Evolutionary conservation across 2,888 invertebrate species (phyloP).

Genomic region (Ceraclea dissimilis): DNA sequence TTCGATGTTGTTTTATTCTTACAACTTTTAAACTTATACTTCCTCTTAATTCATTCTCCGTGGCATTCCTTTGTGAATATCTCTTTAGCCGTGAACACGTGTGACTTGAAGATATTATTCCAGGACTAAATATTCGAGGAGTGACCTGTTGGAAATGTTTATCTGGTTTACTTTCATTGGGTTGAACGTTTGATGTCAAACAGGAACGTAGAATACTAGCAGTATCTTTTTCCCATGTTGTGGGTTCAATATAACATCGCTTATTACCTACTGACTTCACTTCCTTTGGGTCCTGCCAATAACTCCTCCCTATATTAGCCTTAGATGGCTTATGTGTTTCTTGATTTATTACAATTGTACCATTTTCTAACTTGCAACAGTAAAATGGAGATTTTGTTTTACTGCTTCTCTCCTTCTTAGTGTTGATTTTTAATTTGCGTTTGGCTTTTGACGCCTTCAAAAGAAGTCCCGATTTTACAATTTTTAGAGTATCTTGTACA

Average conservation of each 20-base stretch:
- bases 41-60: constrained; percentile 16
- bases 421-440: constrained; percentile 45
- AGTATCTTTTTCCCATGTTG: constrained; percentile 50
- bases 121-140: constrained; percentile 25
- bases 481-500: constrained; percentile 46
- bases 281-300: constrained; percentile 24
- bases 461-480: constrained; percentile 40
- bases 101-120: constrained; percentile 22
- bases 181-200: constrained; percentile 16
- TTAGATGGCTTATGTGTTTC: constrained; percentile 6
- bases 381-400: constrained; percentile 26
- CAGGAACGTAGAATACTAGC: constrained; percentile 40
- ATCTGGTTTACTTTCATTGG: constrained; percentile 15
- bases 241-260: constrained; percentile 47
- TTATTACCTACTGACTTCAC: constrained; percentile 44
- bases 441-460: constrained; percentile 39
- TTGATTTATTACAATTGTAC: constrained; percentile 6
- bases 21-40: constrained; percentile 18
- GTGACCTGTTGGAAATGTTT: constrained; percentile 22
- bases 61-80: constrained; percentile 1
- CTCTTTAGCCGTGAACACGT: constrained; percentile 17
- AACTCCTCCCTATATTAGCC: constrained; percentile 15
- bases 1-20: constrained; percentile 21
- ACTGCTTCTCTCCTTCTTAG: constrained; percentile 34
- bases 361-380: constrained; percentile 20